phyloP scores from a whole-genome alignment of 2,113 vertebrate species.

The Rhadina sibilatrix region DNA sequence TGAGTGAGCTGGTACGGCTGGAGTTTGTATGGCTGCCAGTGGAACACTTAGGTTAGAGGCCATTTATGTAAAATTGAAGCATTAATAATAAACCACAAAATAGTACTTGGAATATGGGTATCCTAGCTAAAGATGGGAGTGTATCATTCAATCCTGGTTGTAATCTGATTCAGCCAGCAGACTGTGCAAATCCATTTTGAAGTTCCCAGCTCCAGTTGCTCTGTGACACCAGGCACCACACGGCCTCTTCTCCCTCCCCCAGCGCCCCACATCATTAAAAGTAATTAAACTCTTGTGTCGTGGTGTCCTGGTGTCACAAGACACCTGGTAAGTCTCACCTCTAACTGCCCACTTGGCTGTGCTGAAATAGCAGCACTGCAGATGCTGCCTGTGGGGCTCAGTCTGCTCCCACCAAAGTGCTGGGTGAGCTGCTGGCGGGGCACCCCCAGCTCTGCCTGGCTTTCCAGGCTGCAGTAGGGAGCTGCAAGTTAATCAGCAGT shows the following conservation, averaged over 20 bases:
- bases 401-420: fast-evolving
- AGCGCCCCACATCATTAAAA: conserved; percentile 27
- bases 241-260: not conserved
- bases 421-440: fast-evolving
- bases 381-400: not conserved
- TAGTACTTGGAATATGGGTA: not conserved
- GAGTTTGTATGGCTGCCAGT: not conserved
- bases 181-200: not conserved
- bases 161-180: not conserved
- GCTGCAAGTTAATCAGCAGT: not conserved
- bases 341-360: not conserved
- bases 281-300: not conserved
- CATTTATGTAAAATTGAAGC: not conserved
- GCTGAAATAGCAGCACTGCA: not conserved
- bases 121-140: not conserved
- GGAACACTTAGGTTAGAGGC: not conserved
- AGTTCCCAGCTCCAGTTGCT: not conserved
- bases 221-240: not conserved
- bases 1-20: fast-evolving
- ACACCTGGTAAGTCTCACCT: conserved; percentile 52
- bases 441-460: not conserved
- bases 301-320: conserved; percentile 37
- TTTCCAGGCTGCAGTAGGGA: not conserved
- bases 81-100: not conserved
- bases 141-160: fast-evolving